Percentiles rank a stretch among this genome's conserved stretches.
These are phyloP conservation scores for Amazonetta brasiliensis DNA, from an alignment of 2,797 vertebrate genomes.

Conservation along the genomic window DNA sequence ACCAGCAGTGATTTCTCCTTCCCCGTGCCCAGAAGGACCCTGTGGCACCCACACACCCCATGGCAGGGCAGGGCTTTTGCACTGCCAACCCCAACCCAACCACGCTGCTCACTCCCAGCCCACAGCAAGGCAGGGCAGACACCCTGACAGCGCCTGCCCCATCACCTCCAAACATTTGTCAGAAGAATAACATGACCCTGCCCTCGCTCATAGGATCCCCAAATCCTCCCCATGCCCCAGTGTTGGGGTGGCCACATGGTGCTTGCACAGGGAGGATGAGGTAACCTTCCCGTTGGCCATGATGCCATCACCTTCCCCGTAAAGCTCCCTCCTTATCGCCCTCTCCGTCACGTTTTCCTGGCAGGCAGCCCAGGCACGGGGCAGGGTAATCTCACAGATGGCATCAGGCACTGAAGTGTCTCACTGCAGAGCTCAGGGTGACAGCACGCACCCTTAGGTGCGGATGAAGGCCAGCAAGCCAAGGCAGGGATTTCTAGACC, in stretches of 20 bases:
- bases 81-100: background rate
- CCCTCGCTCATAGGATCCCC: background rate
- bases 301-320: slow-evolving; percentile 20
- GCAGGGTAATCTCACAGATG: slow-evolving; percentile 6
- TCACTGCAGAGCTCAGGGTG: background rate
- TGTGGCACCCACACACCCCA: background rate
- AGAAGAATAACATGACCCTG: background rate
- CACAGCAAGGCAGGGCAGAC: background rate
- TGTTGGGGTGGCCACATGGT: background rate
- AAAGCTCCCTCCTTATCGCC: slow-evolving; percentile 61
- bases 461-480: background rate
- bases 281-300: slow-evolving; percentile 27
- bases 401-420: slow-evolving; percentile 18
- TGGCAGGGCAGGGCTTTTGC: background rate
- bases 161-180: background rate
- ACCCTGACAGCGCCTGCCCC: accelerated
- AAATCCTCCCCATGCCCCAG: background rate
- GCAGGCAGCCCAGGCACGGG: slow-evolving; percentile 51
- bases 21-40: background rate
- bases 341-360: slow-evolving; percentile 75
- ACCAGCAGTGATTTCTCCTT: background rate
- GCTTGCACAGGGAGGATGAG: slow-evolving; percentile 44
- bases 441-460: accelerated
- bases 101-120: background rate
- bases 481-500: background rate